A percentile compares a stretch with the other conserved stretches of the same genome.
Conservation (phyloP, 2,113 vertebrate species). For the Esox niger region DNA sequence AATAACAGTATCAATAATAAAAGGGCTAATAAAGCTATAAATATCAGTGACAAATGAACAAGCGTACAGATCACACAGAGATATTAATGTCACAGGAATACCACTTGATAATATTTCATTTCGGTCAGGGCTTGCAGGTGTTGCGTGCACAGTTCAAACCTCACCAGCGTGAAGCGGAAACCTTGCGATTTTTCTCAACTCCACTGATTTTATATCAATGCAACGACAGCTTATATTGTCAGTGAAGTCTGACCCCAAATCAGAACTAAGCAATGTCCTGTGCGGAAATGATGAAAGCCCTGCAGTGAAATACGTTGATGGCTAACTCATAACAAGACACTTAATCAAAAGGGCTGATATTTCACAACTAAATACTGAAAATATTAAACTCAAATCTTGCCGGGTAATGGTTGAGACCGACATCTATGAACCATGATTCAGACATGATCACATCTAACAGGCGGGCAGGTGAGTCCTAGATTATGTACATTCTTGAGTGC, state of each 20-base stretch:
- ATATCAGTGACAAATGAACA: slow-evolving; percentile 33
- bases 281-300: neutral
- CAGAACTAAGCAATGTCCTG: neutral
- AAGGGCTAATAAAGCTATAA: slow-evolving; percentile 50
- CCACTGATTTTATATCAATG: neutral
- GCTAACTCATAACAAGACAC: too few species aligned
- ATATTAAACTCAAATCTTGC: too few species aligned
- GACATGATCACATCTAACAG: too few species aligned
- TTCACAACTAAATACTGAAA: too few species aligned
- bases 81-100: slow-evolving; percentile 21
- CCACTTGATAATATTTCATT: slow-evolving; percentile 16
- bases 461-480: too few species aligned
- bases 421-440: too few species aligned
- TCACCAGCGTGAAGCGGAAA: neutral
- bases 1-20: slow-evolving; percentile 45
- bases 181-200: neutral
- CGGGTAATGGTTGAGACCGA: too few species aligned
- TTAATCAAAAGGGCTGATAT: too few species aligned
- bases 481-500: slow-evolving; percentile 8
- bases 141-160: neutral
- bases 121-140: neutral
- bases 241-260: neutral
- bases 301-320: neutral
- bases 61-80: slow-evolving; percentile 18
- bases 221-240: neutral